These are phyloP conservation scores for Apteryx mantelli DNA, from an alignment of 2,113 vertebrate genomes.

Conservation along the genomic window DNA sequence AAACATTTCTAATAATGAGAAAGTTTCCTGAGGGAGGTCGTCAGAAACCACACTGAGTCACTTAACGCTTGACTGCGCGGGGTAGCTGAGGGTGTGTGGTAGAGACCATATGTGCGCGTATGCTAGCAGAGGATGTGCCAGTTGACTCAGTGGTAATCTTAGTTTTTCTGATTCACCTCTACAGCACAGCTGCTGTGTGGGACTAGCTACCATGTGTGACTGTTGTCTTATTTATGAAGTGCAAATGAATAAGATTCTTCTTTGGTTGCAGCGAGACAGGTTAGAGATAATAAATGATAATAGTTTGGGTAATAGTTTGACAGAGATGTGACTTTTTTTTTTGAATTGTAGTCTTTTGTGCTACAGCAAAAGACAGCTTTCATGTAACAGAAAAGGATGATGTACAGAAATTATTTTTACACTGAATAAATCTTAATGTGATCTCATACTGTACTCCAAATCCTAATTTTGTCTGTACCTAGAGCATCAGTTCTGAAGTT, in stretches of 20 bases:
- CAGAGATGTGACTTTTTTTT: slow-evolving; percentile 25
- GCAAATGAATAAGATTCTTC: background rate
- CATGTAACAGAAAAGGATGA: background rate
- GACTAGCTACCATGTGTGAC: slow-evolving; percentile 7
- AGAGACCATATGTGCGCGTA: background rate
- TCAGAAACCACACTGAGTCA: background rate
- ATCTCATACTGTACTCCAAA: background rate
- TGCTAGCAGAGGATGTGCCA: slow-evolving; percentile 18
- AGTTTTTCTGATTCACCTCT: slow-evolving; percentile 60
- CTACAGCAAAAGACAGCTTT: background rate
- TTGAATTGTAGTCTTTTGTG: background rate
- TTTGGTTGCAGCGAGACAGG: background rate
- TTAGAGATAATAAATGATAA: background rate
- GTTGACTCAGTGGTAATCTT: slow-evolving; percentile 42
- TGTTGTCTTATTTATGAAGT: slow-evolving; percentile 38
- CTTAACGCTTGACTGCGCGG: background rate
- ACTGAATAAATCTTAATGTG: background rate
- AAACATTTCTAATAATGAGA: background rate
- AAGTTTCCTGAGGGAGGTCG: background rate
- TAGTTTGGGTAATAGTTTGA: background rate
- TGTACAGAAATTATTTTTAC: background rate
- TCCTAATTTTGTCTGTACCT: background rate
- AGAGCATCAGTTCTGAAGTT: background rate
- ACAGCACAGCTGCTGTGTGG: slow-evolving; percentile 74
- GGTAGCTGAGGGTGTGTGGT: background rate